Evolutionary conservation across 2,797 vertebrate genomes (phyloP).

Genomic region (Notoglanidium macrostoma): DNA sequence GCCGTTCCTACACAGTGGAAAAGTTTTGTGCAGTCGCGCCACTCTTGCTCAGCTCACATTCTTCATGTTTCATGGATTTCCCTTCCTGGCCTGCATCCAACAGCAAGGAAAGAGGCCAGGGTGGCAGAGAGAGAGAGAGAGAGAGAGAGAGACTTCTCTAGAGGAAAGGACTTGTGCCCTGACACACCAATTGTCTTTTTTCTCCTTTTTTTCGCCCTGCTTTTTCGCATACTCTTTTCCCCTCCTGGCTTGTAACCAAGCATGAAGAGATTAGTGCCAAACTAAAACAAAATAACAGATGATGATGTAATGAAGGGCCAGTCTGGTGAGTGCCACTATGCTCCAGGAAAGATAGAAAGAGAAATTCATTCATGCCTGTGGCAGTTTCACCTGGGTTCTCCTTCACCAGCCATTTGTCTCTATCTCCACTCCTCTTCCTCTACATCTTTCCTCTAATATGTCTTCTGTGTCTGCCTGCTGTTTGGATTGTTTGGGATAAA

Average conservation of each 20-base stretch:
- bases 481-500: conserved; percentile 15
- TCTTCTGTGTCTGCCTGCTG: conserved; percentile 39
- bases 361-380: conserved; percentile 14
- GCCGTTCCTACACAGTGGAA: conserved; percentile 74
- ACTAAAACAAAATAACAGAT: conserved; percentile 83
- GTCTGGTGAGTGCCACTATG: conserved; percentile 34
- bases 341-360: conserved; percentile 5
- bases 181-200: conserved; percentile 73
- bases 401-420: conserved; percentile 1
- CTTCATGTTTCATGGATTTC: conserved; percentile 94
- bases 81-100: conserved; percentile 86
- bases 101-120: conserved; percentile 63
- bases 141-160: conserved; percentile 62
- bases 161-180: conserved; percentile 80
- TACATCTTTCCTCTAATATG: conserved; percentile 33
- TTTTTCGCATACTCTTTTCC: conserved; percentile 20
- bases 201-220: neutral
- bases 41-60: conserved; percentile 80
- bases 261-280: conserved; percentile 79
- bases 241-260: conserved; percentile 79
- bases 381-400: conserved; percentile 25
- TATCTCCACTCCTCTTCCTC: conserved; percentile 11
- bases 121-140: conserved; percentile 39
- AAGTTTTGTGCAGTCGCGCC: conserved; percentile 77
- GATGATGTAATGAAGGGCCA: conserved; percentile 75